Conservation (phyloP, 2,113 vertebrate species). For the Podarcis muralis region DNA sequence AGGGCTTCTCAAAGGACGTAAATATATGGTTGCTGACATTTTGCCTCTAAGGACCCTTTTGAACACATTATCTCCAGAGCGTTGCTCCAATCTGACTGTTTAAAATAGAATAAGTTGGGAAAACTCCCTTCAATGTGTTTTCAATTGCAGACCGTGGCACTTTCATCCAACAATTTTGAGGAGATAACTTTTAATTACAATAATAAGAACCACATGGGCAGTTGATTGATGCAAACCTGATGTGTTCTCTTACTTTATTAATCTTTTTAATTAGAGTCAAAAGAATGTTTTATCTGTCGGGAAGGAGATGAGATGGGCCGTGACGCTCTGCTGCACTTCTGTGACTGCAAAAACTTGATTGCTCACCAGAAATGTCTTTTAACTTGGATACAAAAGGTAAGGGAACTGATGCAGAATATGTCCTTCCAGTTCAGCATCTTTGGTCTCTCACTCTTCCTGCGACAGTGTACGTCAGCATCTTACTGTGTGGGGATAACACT, state of each 20-base stretch:
- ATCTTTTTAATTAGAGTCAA: slow-evolving; percentile 82
- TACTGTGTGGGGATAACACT: background rate
- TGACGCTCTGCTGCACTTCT: slow-evolving; percentile 76
- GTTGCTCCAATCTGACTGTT: slow-evolving; percentile 59
- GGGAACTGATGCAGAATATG: slow-evolving; percentile 34
- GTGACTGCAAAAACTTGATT: slow-evolving; percentile 75
- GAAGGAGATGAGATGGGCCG: slow-evolving; percentile 74
- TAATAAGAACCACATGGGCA: slow-evolving; percentile 82
- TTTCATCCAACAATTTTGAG: slow-evolving; percentile 77
- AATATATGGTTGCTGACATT: slow-evolving; percentile 56
- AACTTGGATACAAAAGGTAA: slow-evolving; percentile 75
- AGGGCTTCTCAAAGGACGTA: slow-evolving; percentile 42
- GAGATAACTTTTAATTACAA: slow-evolving; percentile 83
- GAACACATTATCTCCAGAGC: slow-evolving; percentile 49
- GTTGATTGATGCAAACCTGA: slow-evolving; percentile 79
- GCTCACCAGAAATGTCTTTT: slow-evolving; percentile 71
- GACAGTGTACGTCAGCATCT: background rate
- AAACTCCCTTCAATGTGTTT: slow-evolving; percentile 78
- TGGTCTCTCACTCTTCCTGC: background rate
- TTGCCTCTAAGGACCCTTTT: slow-evolving; percentile 56
- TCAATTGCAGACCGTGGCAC: slow-evolving; percentile 78
- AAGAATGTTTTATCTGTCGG: slow-evolving; percentile 85
- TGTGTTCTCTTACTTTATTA: slow-evolving; percentile 79
- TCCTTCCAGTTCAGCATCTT: slow-evolving; percentile 35
- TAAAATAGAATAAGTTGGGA: slow-evolving; percentile 61